These are phyloP conservation scores for Aelia acuminata DNA, from an alignment of 2,888 invertebrate species.

Conservation along the genomic window DNA sequence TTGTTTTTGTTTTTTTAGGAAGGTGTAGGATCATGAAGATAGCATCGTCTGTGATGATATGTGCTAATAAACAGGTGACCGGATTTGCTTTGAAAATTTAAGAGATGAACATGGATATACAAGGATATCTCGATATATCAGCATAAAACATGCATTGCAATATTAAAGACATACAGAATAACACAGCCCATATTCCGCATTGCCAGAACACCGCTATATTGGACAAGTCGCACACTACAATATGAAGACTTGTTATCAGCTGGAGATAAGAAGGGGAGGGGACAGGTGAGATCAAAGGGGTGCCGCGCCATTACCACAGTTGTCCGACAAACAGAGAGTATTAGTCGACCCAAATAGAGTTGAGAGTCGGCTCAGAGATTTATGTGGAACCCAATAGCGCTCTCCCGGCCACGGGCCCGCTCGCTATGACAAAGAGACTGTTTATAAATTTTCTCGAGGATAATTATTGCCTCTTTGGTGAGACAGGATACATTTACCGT, in stretches of 20 bases:
- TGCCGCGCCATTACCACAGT: slow-evolving; percentile 28
- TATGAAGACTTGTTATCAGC: neutral
- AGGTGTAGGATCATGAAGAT: too few species aligned
- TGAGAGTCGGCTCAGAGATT: slow-evolving; percentile 44
- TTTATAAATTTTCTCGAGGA: slow-evolving; percentile 50
- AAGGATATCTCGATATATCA: neutral
- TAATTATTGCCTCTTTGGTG: slow-evolving; percentile 33
- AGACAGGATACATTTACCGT: slow-evolving; percentile 46
- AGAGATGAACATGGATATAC: too few species aligned
- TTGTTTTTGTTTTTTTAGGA: too few species aligned
- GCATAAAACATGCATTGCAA: neutral
- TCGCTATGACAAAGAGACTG: slow-evolving; percentile 53
- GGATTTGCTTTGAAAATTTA: too few species aligned
- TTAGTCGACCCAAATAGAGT: slow-evolving; percentile 34
- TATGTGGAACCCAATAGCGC: slow-evolving; percentile 41
- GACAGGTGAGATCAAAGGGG: neutral
- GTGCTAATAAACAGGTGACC: too few species aligned
- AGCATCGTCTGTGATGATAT: too few species aligned
- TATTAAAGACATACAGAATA: neutral
- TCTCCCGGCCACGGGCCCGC: neutral
- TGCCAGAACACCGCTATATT: neutral
- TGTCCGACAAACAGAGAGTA: slow-evolving; percentile 41
- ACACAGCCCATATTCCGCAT: neutral
- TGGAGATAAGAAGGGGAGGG: neutral
- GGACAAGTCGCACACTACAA: neutral